Conservation (phyloP, 2,888 invertebrate species). For the Fragum sueziense region DNA sequence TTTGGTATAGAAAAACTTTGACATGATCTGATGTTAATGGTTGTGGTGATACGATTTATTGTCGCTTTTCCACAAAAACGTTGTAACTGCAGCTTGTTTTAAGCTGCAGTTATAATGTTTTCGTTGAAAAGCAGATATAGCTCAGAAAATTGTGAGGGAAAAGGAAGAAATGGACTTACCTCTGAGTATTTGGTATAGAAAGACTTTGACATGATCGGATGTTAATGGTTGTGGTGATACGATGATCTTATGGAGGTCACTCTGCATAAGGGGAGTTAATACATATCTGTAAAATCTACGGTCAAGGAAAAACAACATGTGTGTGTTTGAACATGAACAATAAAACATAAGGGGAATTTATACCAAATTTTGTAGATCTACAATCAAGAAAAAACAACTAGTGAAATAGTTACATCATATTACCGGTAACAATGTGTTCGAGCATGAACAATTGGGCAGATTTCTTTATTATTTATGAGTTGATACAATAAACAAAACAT, state of each 20-base stretch:
- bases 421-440: too few relatives aligned
- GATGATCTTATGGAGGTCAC: slow-evolving; percentile 99
- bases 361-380: too few relatives aligned
- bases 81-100: too few relatives aligned
- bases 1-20: slow-evolving; percentile 88
- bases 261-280: slow-evolving; percentile 99
- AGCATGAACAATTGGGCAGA: too few relatives aligned
- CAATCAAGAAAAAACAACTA: too few relatives aligned
- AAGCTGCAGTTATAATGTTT: too few relatives aligned
- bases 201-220: slow-evolving; percentile 99
- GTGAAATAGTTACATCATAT: too few relatives aligned
- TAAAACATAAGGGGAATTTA: too few relatives aligned
- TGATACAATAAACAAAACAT: too few relatives aligned
- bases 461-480: too few relatives aligned
- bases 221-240: slow-evolving; percentile 99
- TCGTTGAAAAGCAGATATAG: not conserved
- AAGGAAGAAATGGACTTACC: slow-evolving; percentile 85
- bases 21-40: slow-evolving; percentile 99
- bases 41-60: slow-evolving; percentile 96
- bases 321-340: too few relatives aligned
- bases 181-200: slow-evolving; percentile 99
- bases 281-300: slow-evolving; percentile 91
- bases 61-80: not conserved
- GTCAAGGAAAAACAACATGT: slow-evolving; percentile 69
- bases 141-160: not conserved